A percentile compares a stretch with the other conserved stretches of the same genome.
Conservation (phyloP, 2,888 invertebrate genomes). For the Cylindroiulus punctatus region DNA sequence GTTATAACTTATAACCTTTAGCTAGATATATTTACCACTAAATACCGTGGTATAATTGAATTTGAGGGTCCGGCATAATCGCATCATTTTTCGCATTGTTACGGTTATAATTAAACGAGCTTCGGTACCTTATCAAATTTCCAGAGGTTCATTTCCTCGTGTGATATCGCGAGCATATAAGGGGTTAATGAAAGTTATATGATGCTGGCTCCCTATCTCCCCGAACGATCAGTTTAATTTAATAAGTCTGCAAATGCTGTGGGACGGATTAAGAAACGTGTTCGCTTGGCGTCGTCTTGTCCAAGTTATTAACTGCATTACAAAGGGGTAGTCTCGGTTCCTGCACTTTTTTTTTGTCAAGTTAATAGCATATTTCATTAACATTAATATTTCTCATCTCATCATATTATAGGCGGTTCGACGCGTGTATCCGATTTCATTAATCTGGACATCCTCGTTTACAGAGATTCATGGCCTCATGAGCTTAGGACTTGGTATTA, state of each 20-base stretch:
- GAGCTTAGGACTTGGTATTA: too few species aligned
- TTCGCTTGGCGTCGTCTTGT: background rate
- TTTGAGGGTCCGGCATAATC: background rate
- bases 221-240: background rate
- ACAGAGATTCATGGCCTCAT: too few species aligned
- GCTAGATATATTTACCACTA: background rate
- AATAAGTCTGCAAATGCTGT: background rate
- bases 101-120: background rate
- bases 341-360: background rate
- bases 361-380: background rate
- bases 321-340: background rate
- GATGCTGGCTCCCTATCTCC: background rate
- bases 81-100: background rate
- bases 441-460: background rate
- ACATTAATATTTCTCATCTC: background rate
- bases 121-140: background rate
- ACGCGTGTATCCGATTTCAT: background rate
- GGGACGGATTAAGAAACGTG: background rate
- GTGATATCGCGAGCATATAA: background rate
- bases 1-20: background rate
- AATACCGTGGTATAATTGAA: background rate
- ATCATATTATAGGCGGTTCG: background rate
- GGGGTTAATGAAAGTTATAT: background rate
- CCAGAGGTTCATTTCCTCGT: background rate
- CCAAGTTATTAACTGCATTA: background rate